Base-by-base conservation (phyloP, 2,797 vertebrate genomes). In the Melopsittacus undulatus region DNA sequence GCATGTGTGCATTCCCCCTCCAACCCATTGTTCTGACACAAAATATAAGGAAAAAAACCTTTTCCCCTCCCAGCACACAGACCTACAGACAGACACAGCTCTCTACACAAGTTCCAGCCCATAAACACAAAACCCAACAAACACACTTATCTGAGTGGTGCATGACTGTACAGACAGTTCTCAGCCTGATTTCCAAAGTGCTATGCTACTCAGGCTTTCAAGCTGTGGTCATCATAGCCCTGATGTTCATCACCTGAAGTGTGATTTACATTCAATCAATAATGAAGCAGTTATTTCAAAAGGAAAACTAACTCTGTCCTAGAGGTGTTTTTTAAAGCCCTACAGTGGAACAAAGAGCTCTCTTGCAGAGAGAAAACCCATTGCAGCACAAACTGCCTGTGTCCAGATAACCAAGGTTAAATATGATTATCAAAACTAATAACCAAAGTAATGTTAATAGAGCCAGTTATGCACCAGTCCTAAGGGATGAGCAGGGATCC, bases 131-230 rank as follows among this genome's bases (percentile, higher is more conserved):
- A 96, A 57, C 64, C 45, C 54, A 72, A 12, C 32, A 67, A 18
- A 36, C 21, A 6, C 62, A 17, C 9, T 8, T 0, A 2, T 61
- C 52, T 75, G 62, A 67, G 27, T 0, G 0, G n/a, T 24, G 22
- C 54, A 30, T 43, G 26, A 51, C 57, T 26, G 17, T 12, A 62
- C 11, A 72, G 49, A 32, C 29, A 69, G 21, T 17, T 32, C 54
- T 36, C 0, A 0, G 29, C 36, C 52, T 45, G 45, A 91, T 68
- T 87, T 79, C 70, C 54, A 32, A 76, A 89, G 75, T 32, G 46
- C 56, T 23, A 4, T 0, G 0, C 66, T 70, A 66, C 45, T 63
- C n/a, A 74, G 63, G 43, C 85, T 94, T 74, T 76, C 74, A 61
- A 82, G 73, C 67, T 75, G 76, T 69, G 68, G 80, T 72, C 79